phyloP scores from a whole-genome alignment of 2,888 invertebrate genomes.

The Barypeithes pellucidus region DNA sequence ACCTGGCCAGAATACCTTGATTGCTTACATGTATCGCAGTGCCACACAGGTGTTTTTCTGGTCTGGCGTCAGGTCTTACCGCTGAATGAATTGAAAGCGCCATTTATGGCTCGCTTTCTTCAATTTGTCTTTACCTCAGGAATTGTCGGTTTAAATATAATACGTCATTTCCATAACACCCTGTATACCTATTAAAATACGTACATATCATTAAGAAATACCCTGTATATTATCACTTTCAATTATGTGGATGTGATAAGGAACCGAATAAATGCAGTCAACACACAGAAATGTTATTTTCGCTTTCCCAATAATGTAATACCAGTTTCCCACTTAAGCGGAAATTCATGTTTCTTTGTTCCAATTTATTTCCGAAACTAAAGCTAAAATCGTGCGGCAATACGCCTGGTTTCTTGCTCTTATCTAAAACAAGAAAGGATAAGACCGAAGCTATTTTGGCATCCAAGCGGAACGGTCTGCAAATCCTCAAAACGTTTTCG shows the following conservation, averaged over 20 bases:
- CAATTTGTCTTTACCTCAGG: no score
- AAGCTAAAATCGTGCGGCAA: conserved; percentile 46
- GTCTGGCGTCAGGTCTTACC: no score
- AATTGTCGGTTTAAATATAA: no score
- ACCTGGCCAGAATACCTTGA: no score
- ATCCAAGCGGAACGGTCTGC: conserved; percentile 38
- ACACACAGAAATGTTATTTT: not conserved
- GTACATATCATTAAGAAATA: no score
- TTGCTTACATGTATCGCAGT: no score
- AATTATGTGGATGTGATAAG: not conserved
- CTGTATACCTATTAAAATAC: no score
- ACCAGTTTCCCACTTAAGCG: conserved; percentile 14
- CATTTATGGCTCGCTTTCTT: no score
- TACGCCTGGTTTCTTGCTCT: conserved; percentile 46
- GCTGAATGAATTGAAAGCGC: no score
- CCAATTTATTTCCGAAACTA: conserved; percentile 42
- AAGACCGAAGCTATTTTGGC: conserved; percentile 46
- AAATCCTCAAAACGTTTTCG: conserved; percentile 41
- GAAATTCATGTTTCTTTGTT: conserved; percentile 33
- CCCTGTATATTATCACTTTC: no score
- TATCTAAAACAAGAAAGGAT: conserved; percentile 48
- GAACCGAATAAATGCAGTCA: not conserved
- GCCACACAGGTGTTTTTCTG: no score
- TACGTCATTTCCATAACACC: no score
- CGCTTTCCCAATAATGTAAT: not conserved